Evolutionary conservation across 2,888 invertebrate species (phyloP).

Genomic region (Dynastes tityus): DNA sequence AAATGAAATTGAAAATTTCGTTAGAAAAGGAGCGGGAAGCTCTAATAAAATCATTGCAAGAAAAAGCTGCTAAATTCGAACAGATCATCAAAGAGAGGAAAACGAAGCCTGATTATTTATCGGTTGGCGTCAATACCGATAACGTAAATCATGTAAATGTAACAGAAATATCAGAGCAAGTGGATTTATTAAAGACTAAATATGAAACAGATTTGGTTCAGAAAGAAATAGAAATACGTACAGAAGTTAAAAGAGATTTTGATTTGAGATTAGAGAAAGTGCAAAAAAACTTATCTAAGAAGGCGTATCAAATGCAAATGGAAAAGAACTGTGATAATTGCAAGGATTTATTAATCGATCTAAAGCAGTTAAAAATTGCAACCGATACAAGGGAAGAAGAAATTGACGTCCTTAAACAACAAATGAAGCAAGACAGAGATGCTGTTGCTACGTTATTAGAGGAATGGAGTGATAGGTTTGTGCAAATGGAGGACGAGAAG

Average conservation of each 20-base stretch:
- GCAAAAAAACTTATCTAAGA: constrained; percentile 36
- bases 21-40: constrained; percentile 57
- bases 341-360: constrained; percentile 42
- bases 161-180: constrained; percentile 2
- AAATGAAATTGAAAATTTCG: constrained; percentile 45
- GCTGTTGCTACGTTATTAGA: constrained; percentile 55
- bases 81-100: constrained; percentile 57
- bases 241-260: constrained; percentile 57
- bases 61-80: constrained; percentile 59
- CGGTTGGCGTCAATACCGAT: constrained; percentile 55
- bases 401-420: constrained; percentile 41
- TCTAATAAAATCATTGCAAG: constrained; percentile 56
- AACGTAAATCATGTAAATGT: not conserved
- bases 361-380: constrained; percentile 38
- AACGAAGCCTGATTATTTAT: constrained; percentile 38
- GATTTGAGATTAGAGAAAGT: constrained; percentile 53
- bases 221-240: constrained; percentile 57
- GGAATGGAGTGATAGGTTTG: constrained; percentile 56
- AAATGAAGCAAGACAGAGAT: constrained; percentile 56
- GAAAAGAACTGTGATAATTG: constrained; percentile 46
- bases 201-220: constrained; percentile 57
- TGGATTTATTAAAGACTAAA: constrained; percentile 55
- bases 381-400: constrained; percentile 43
- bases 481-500: constrained; percentile 55
- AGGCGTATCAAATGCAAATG: constrained; percentile 9